Evolutionary conservation across 2,888 invertebrate species (phyloP), one percentile per base, ranked within the genome.

Genomic region (Tromatobia lineatoria): DNA sequence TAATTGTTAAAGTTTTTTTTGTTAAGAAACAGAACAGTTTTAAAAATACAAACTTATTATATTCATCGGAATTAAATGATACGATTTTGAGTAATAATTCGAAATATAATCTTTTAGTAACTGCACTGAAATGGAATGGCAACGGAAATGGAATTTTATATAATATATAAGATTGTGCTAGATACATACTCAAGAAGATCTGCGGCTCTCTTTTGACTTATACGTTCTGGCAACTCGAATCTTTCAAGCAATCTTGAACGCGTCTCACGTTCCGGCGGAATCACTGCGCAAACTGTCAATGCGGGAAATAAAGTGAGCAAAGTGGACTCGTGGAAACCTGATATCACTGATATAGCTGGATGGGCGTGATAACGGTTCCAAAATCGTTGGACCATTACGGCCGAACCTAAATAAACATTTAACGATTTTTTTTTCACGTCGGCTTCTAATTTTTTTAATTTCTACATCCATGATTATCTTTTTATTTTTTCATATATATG

Each of bases 231-330:
- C 23, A 78, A 50, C 29, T 42, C 42, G 20, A 79, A 25, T 25
- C 20, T n/a, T n/a, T 54, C 18, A 18, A 71, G 29, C 25, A 66
- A 10, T 57, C 13, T 66, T 18, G 42, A 54, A 20, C 38, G 15
- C 8, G 18, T 45, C 23, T 73, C 66, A 0, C 11, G 15, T 18
- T 66, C 54, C 25, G 71, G 71, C 0, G 61, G 64, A 18, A 73
- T 79, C 42, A 73, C 64, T 10, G 79, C 38, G 25, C 71, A 57
- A 42, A 57, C 76, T 11, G 76, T 67, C 57, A 76, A 67, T 20
- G 67, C 76, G 13, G 76, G 67, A 54, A 67, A 76, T 20, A 4
- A 10, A n/a, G 76, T 25, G n/a, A 57, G 29, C 1, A 76, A 45
- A 25, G 67, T 57, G 3, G 76, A 67, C 0, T 34, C 23, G 13